These are phyloP conservation scores for Acrossocheilus wenchowensis DNA, from an alignment of 2,797 vertebrate species.

Conservation along the genomic window DNA sequence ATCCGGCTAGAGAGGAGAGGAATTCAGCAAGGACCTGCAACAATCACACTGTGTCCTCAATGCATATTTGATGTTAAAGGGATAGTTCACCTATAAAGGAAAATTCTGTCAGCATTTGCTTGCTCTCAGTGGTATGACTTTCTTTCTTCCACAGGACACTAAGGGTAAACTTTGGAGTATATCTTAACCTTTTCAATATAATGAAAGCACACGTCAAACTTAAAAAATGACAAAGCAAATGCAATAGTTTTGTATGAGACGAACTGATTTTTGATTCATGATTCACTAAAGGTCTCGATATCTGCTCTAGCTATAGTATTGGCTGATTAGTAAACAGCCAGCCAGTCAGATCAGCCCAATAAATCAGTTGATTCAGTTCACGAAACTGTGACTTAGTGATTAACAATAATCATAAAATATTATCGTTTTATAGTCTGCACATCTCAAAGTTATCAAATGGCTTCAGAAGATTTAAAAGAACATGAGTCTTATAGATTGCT, in stretches of 20 bases:
- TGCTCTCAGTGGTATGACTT: not conserved
- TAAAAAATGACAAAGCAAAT: not conserved
- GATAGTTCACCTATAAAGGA: not conserved
- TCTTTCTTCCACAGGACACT: not conserved
- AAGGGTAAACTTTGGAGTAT: not conserved
- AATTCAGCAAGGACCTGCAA: constrained; percentile 12
- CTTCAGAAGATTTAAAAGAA: not conserved
- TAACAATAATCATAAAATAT: not conserved
- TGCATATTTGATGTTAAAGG: constrained; percentile 32
- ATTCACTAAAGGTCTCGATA: not conserved
- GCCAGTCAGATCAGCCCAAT: not conserved
- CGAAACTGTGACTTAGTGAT: not conserved
- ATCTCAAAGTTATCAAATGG: not conserved
- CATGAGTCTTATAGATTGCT: too few species aligned
- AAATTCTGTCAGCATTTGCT: not conserved
- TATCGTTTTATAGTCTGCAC: not conserved
- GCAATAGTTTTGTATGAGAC: not conserved
- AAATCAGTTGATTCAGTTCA: not conserved
- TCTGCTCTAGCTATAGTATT: not conserved
- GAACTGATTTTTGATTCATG: not conserved
- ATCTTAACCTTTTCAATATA: not conserved
- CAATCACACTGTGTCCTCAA: constrained; percentile 8
- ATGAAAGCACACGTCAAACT: not conserved
- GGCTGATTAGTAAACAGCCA: too few species aligned
- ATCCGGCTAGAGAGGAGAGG: not conserved